These are phyloP conservation scores for Enteromius argenteus DNA, from an alignment of 2,797 vertebrate genomes.

Conservation along the genomic window DNA sequence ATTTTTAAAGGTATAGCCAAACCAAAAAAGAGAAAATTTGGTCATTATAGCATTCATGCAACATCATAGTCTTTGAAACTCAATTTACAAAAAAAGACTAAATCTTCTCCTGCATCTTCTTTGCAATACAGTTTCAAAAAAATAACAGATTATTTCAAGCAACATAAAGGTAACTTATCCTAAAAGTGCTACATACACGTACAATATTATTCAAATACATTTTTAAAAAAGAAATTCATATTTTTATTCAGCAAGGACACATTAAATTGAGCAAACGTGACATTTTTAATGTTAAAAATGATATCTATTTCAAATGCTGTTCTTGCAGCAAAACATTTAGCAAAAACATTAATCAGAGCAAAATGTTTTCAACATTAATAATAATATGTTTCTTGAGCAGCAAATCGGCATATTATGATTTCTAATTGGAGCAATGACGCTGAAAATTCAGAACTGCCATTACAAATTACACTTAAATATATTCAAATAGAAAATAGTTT, in stretches of 20 bases:
- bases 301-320: neutral
- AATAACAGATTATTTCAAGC: neutral
- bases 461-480: neutral
- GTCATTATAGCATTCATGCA: neutral
- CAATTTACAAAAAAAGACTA: neutral
- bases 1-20: neutral
- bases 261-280: neutral
- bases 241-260: neutral
- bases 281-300: neutral
- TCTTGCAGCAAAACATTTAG: neutral
- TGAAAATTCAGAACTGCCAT: neutral
- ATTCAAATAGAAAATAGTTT: neutral
- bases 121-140: neutral
- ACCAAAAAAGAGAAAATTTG: no score
- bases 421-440: neutral
- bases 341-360: neutral
- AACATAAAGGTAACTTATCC: neutral
- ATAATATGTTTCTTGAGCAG: neutral
- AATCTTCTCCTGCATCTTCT: neutral
- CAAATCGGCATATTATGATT: neutral
- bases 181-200: neutral
- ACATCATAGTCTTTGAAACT: neutral
- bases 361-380: neutral
- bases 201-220: neutral
- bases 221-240: neutral